Base-by-base conservation (phyloP, 2,113 vertebrate species). In the Nothoprocta perdicaria region DNA sequence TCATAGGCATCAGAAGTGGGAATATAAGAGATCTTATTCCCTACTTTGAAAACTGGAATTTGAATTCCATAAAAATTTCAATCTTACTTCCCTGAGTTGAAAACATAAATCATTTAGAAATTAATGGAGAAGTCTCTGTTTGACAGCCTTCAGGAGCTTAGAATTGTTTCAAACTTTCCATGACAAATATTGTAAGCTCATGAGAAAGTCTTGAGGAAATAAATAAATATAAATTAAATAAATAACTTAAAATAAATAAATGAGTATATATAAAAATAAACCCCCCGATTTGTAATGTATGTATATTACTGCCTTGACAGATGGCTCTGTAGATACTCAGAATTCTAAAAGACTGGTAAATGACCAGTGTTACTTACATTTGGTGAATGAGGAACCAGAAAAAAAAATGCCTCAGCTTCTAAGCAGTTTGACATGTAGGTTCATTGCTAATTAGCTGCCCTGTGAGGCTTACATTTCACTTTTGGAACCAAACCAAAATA, bases 401-500 rank as follows among this genome's bases (percentile, higher is more conserved):
- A 10, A 66, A 50, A 79, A 40, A 23, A 22, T n/a, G 35, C 14
- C 50, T 68, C 35, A 63, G 14, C 18, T 89, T 77, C 76, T 29
- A 86, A 79, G 50, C 5, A 40, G 27, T 74, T 46, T 55, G 33
- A 82, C 33, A 79, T 86, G 35, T 45, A 81, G 9, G 9, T 53
- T 92, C 4, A 1, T 52, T 82, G 41, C 24, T 88, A 84, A 89
- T 84, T 73, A 86, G 62, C 75, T 87, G 79, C 87, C 50, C 57
- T 60, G 22, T 27, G 31, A 80, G 27, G 33, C 57, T 82, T 80
- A 24, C 29, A 24, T 93, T 95, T 95, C 26, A n/a, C 31, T 93
- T 84, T 61, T 81, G 81, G 86, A 89, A 80, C 11, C 7, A 77
- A 93, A 86, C 53, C 23, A 50, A 84, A 92, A 73, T 76, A 35